These are phyloP conservation scores for Vicugna pacos DNA, from an alignment of 2,113 vertebrate genomes.

Conservation along the genomic window DNA sequence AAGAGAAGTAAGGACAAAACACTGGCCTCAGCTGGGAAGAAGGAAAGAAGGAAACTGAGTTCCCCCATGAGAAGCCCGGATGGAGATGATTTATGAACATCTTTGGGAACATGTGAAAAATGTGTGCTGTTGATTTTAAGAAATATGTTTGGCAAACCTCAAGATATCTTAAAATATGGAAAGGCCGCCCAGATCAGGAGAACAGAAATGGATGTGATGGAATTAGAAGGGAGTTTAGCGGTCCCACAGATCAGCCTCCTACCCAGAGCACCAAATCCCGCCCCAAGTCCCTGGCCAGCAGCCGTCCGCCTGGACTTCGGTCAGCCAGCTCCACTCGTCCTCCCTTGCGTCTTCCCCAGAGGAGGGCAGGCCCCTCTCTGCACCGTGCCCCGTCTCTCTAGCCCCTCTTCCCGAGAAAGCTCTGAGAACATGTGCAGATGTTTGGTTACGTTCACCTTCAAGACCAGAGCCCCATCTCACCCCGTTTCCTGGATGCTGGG, in stretches of 20 bases:
- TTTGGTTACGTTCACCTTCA: no score
- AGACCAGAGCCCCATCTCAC: not conserved
- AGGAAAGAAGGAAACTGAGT: not conserved
- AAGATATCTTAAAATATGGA: conserved; percentile 50
- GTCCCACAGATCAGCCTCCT: not conserved
- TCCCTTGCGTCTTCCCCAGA: fast-evolving
- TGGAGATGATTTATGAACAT: not conserved
- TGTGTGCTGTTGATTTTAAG: conserved; percentile 27
- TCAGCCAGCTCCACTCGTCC: no score
- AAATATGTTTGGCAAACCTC: conserved; percentile 46
- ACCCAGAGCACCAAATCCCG: not conserved
- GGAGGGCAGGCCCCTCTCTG: not conserved
- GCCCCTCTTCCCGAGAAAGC: not conserved
- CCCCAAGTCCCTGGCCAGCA: not conserved
- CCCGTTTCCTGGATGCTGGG: not conserved
- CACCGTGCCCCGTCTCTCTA: fast-evolving
- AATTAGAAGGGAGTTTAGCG: not conserved
- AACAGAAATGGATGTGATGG: not conserved
- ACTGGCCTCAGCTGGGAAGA: not conserved
- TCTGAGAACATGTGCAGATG: not conserved
- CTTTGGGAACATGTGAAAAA: not conserved
- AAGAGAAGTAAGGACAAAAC: not conserved
- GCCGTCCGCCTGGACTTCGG: fast-evolving
- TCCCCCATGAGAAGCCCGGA: not conserved
- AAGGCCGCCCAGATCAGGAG: conserved; percentile 30